Conservation (phyloP, 2,888 invertebrate species). For the Drosophila gaucha region DNA sequence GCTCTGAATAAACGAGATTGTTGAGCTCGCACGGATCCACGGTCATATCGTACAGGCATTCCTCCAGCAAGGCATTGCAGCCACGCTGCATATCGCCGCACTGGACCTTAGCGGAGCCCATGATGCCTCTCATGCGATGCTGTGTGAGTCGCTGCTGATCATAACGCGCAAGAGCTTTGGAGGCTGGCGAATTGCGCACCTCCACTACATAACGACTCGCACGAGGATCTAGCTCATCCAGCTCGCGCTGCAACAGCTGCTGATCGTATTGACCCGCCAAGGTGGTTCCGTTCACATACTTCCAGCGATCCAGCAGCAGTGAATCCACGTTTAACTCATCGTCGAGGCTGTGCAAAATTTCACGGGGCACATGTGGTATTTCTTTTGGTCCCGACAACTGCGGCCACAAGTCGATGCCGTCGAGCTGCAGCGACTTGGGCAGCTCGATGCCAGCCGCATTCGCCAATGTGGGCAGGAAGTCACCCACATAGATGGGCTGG, state of each 20-base stretch:
- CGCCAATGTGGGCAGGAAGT: constrained; percentile 92
- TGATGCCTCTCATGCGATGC: constrained; percentile 42
- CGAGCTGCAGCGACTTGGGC: constrained; percentile 84
- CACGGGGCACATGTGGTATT: constrained; percentile 85
- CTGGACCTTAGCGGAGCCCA: constrained; percentile 51
- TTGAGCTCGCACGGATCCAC: constrained; percentile 86
- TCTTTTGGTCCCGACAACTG: constrained; percentile 84
- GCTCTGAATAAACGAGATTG: constrained; percentile 69
- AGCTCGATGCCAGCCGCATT: constrained; percentile 77
- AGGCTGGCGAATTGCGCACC: constrained; percentile 67
- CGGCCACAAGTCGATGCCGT: constrained; percentile 90
- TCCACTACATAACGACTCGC: constrained; percentile 59
- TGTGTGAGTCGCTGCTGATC: constrained; percentile 51
- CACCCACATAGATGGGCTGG: constrained; percentile 91
- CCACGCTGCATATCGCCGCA: constrained; percentile 52
- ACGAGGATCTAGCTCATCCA: constrained; percentile 74
- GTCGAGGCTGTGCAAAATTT: constrained; percentile 90
- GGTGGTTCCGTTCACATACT: constrained; percentile 82
- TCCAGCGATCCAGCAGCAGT: constrained; percentile 70
- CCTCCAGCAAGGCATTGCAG: constrained; percentile 78
- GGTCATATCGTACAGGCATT: constrained; percentile 86
- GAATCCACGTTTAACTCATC: constrained; percentile 85
- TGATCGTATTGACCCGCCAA: constrained; percentile 68
- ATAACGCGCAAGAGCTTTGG: constrained; percentile 56
- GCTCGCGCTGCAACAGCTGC: constrained; percentile 65